Base-by-base conservation (phyloP, 2,113 vertebrate species). In the Gymnocephalus cernua region DNA sequence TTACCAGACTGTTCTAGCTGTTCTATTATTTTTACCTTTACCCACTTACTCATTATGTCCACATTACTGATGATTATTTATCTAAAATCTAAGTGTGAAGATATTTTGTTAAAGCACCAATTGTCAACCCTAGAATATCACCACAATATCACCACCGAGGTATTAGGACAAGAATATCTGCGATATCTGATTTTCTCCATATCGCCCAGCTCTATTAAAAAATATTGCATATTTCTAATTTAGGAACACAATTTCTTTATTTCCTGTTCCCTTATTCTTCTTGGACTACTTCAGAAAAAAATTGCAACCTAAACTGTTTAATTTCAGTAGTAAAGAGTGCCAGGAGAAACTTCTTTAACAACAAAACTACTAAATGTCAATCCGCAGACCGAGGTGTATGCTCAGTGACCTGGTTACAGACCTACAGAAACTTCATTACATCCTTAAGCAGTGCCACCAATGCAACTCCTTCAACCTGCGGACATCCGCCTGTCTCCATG, bases 321-420 rank as follows among this genome's bases (percentile, higher is more conserved):
- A 32, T n/a, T 81, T 45, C 27, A 59, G 3, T 25, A 6, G 12
- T 59, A 70, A 50, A 12, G 64, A 9, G 50, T 35, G 29, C 14
- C 70, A 48, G 61, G 54, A 80, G 54, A 70, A 25, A 45, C 48
- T 72, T 77, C 23, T 76, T 35, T 51, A 41, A 63, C 63, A 62
- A 75, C 67, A 67, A 14, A 66, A 67, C 54, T 32, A 50, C 35
- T 56, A 88, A 91, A 93, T 92, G 91, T 93, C 91, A 91, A 62
- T 86, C 63, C 80, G 48, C 67, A 79, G 65, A 75, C 65, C 84
- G 85, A 6, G 88, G 91, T 91, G 86, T 75, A 82, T 93, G 91
- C 87, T 92, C 87, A 91, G 84, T 93, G 92, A 93, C 92, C 92
- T 90, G 92, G 69, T 86, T 88, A 82, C 82, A 88, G 78, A 88